Conservation (phyloP, 2,888 invertebrate species). For the Polylopha cassiicola region DNA sequence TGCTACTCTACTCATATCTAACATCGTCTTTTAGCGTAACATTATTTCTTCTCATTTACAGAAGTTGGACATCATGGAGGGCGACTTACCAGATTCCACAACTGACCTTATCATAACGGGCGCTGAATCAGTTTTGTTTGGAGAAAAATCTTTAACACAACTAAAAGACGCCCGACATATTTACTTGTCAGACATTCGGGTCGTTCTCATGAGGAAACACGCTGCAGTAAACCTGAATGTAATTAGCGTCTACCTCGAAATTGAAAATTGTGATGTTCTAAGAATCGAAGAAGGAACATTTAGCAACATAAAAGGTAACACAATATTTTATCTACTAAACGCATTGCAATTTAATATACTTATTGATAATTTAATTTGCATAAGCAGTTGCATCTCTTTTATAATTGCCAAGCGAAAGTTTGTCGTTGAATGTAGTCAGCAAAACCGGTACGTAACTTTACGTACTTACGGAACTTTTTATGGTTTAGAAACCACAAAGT, state of each 20-base stretch:
- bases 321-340: conserved; percentile 13
- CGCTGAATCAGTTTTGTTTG: conserved; percentile 73
- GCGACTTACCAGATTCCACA: conserved; percentile 76
- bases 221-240: conserved; percentile 79
- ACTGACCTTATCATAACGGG: conserved; percentile 77
- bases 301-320: conserved; percentile 74
- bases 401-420: too few species aligned
- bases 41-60: conserved; percentile 42
- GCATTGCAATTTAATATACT: conserved; percentile 13
- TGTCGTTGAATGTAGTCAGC: too few species aligned
- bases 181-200: conserved; percentile 68
- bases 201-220: conserved; percentile 74
- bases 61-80: conserved; percentile 65
- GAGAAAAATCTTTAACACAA: conserved; percentile 74
- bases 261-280: conserved; percentile 77
- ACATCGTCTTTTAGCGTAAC: neutral
- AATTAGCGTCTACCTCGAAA: conserved; percentile 77
- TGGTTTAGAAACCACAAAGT: too few species aligned
- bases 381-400: too few species aligned
- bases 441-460: too few species aligned
- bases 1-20: neutral
- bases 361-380: too few species aligned
- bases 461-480: too few species aligned
- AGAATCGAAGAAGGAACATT: conserved; percentile 80
- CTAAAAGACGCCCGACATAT: conserved; percentile 75